A percentile compares a stretch with the other conserved stretches of the same genome.
phyloP scores from a whole-genome alignment of 2,113 vertebrate genomes.

The Zosterops borbonicus region DNA sequence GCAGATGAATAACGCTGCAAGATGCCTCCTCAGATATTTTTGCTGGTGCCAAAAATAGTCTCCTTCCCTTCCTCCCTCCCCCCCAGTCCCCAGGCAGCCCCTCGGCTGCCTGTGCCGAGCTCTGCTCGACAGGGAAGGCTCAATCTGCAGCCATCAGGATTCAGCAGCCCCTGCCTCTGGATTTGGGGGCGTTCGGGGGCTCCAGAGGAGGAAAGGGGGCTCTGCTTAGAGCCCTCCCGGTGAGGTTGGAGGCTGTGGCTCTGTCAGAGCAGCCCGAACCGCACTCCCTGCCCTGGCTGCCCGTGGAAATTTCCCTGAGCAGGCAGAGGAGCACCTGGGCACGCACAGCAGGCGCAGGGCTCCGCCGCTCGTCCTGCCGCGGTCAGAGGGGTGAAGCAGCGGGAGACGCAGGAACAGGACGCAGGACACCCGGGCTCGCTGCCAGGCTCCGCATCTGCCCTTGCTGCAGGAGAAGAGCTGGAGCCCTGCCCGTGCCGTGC shows the following conservation, averaged over 20 bases:
- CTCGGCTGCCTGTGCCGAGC: not conserved
- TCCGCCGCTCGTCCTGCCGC: not conserved
- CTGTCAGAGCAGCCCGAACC: fast-evolving
- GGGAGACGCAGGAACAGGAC: not conserved
- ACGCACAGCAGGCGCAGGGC: not conserved
- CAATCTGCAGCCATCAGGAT: not conserved
- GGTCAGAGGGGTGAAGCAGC: slow-evolving; percentile 38
- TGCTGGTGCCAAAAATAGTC: slow-evolving; percentile 78
- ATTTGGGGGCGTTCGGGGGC: not conserved
- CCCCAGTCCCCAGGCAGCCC: not conserved
- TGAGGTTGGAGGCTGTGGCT: not conserved
- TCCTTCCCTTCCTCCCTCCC: not conserved
- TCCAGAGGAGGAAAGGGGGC: not conserved
- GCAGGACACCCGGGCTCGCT: not conserved
- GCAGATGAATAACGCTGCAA: slow-evolving; percentile 73
- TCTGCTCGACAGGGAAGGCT: not conserved
- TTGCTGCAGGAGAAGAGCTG: slow-evolving; percentile 5
- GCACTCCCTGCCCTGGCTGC: fast-evolving
- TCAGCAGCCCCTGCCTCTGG: not conserved
- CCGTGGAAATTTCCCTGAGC: slow-evolving; percentile 50
- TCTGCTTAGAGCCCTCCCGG: fast-evolving
- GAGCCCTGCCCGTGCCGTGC: not conserved
- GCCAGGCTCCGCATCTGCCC: not conserved
- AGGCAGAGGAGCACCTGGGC: not conserved
- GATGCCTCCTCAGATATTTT: slow-evolving; percentile 74